Conservation (phyloP, 2,797 vertebrate species). For the Dallia pectoralis region DNA sequence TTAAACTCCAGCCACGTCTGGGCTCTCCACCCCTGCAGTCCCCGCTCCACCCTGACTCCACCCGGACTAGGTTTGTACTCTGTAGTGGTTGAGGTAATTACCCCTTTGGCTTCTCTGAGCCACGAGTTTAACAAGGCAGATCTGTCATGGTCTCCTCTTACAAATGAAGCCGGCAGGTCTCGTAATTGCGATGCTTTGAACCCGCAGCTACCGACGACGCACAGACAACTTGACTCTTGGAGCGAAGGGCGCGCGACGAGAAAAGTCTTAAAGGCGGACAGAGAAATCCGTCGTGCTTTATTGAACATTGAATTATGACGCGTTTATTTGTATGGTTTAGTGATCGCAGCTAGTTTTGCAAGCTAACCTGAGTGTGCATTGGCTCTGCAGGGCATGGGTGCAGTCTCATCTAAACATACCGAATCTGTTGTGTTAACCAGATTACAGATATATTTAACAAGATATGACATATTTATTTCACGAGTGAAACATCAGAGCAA, state of each 20-base stretch:
- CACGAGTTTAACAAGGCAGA: constrained; percentile 50
- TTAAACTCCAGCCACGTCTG: constrained; percentile 60
- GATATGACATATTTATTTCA: too few relatives aligned
- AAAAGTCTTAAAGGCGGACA: constrained; percentile 3
- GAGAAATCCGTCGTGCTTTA: neutral
- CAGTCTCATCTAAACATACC: too few relatives aligned
- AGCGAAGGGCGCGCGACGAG: constrained; percentile 15
- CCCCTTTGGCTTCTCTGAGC: constrained; percentile 41
- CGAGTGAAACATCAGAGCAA: too few relatives aligned
- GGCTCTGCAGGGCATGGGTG: too few relatives aligned
- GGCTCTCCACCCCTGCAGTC: constrained; percentile 42
- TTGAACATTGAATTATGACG: neutral
- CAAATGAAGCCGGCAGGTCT: constrained; percentile 31
- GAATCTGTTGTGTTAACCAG: too few relatives aligned
- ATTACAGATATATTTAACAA: too few relatives aligned
- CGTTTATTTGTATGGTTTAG: neutral
- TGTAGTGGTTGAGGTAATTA: constrained; percentile 70
- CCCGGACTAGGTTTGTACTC: constrained; percentile 56
- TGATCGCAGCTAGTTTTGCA: too few relatives aligned
- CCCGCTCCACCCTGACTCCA: constrained; percentile 30
- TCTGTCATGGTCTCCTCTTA: constrained; percentile 42
- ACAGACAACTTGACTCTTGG: constrained; percentile 24
- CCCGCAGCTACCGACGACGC: constrained; percentile 13
- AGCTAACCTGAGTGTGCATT: too few relatives aligned
- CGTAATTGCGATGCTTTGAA: constrained; percentile 41